Percentiles rank a stretch among this genome's conserved stretches.
Conservation (phyloP, 1,140 invertebrate species). For the Ceratina japonica region DNA sequence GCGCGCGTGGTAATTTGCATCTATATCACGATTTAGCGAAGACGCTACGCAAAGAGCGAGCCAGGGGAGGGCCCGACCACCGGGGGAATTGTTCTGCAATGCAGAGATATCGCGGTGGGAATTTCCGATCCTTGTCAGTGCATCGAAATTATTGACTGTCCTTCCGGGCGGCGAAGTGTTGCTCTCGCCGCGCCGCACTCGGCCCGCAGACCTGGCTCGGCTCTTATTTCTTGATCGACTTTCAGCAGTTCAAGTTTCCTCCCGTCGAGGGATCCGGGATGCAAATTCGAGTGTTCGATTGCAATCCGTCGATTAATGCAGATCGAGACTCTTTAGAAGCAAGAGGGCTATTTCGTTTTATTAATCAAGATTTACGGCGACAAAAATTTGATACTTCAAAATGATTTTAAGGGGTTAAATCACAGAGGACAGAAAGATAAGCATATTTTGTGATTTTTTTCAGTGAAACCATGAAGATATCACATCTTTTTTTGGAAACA, state of each 20-base stretch:
- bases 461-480: no score
- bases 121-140: conserved; percentile 21
- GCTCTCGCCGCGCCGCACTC: no score
- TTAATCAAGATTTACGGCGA: background rate
- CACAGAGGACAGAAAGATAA: no score
- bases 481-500: no score
- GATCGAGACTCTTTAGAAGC: no score
- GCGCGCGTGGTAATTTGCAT: conserved; percentile 57
- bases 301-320: conserved; percentile 13
- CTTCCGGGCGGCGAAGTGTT: background rate
- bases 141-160: conserved; percentile 21
- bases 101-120: conserved; percentile 16
- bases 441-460: no score
- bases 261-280: background rate
- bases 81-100: conserved; percentile 35
- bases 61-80: conserved; percentile 13
- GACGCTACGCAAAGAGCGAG: conserved; percentile 29
- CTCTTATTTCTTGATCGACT: conserved; percentile 14
- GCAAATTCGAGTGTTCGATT: background rate
- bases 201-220: no score
- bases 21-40: conserved; percentile 61
- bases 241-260: background rate
- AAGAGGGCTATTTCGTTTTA: background rate
- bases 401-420: no score
- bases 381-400: no score